Conservation (phyloP, 2,888 invertebrate genomes). For the Macaria liturata region DNA sequence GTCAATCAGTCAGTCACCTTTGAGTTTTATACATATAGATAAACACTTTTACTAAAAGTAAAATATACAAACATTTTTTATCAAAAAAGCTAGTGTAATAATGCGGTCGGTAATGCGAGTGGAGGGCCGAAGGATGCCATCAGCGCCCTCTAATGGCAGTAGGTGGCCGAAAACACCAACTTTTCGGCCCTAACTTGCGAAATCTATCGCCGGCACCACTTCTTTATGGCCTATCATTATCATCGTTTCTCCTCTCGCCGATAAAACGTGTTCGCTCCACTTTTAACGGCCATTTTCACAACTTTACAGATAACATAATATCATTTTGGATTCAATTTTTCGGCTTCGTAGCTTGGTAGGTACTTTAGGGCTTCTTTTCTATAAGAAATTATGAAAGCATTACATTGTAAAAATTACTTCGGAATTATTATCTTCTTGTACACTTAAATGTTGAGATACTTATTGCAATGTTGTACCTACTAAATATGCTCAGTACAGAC, state of each 20-base stretch:
- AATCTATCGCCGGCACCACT: slow-evolving; percentile 74
- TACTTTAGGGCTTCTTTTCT: background rate
- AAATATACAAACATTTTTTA: slow-evolving; percentile 9
- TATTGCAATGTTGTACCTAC: too few relatives aligned
- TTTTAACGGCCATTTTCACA: slow-evolving; percentile 68
- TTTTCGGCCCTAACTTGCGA: slow-evolving; percentile 58
- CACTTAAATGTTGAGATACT: too few relatives aligned
- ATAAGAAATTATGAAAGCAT: too few relatives aligned
- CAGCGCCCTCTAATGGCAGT: slow-evolving; percentile 72
- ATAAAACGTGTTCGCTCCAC: slow-evolving; percentile 77
- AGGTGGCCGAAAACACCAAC: slow-evolving; percentile 60
- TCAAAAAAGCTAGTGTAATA: slow-evolving; percentile 33
- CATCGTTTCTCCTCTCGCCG: slow-evolving; percentile 74
- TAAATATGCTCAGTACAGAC: too few relatives aligned
- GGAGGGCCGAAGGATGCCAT: slow-evolving; percentile 58
- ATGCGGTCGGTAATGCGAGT: slow-evolving; percentile 49
- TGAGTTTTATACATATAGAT: too few relatives aligned
- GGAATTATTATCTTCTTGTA: too few relatives aligned
- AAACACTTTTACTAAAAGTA: too few relatives aligned
- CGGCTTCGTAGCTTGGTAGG: background rate
- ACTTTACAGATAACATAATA: slow-evolving; percentile 70
- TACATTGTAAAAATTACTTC: too few relatives aligned
- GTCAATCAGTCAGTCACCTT: too few relatives aligned
- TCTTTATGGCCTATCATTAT: slow-evolving; percentile 80
- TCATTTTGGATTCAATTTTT: slow-evolving; percentile 66